Conservation (phyloP, 2,113 vertebrate species). For the Plecotus auritus region DNA sequence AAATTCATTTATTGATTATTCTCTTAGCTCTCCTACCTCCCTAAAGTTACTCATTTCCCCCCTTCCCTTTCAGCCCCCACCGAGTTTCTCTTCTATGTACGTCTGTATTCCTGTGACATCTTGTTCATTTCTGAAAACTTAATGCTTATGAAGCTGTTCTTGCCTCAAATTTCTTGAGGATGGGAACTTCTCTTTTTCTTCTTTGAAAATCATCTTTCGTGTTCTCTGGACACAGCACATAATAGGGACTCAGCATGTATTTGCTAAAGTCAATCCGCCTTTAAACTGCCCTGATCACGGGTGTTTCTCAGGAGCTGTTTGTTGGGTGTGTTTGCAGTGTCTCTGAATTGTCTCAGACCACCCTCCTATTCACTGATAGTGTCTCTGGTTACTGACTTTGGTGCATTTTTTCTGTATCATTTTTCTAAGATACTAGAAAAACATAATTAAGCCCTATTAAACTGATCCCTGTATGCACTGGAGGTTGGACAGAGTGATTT, state of each 20-base stretch:
- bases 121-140: background rate
- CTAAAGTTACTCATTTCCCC: background rate
- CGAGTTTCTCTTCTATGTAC: background rate
- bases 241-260: background rate
- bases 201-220: background rate
- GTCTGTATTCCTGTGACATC: background rate
- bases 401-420: background rate
- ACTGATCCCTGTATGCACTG: background rate
- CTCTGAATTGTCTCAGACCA: background rate
- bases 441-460: background rate
- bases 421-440: background rate
- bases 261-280: background rate
- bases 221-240: background rate
- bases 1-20: background rate
- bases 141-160: background rate
- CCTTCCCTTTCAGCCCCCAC: background rate
- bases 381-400: background rate
- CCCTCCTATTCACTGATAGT: background rate
- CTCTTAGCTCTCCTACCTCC: background rate
- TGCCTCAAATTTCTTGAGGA: background rate
- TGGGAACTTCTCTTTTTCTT: background rate
- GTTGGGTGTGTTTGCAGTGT: background rate
- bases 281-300: background rate
- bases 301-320: background rate
- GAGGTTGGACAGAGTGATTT: background rate